phyloP scores from a whole-genome alignment of 23 tunicate species.

The Trididemnum clinides region DNA sequence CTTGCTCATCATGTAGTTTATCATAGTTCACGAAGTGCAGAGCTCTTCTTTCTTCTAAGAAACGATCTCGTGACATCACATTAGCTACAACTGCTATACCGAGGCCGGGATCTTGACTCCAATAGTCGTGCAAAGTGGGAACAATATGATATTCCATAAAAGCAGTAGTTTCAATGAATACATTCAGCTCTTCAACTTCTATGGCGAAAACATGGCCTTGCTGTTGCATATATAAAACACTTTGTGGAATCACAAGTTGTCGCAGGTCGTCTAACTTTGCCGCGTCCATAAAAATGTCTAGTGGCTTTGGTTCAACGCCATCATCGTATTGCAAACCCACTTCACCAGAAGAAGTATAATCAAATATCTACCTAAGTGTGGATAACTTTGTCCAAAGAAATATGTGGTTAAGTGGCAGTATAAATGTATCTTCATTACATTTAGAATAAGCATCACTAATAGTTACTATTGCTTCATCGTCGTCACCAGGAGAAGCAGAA shows the following conservation, averaged over 20 bases:
- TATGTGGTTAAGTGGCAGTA: too few relatives aligned
- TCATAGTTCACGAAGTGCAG: too few relatives aligned
- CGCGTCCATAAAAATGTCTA: not conserved
- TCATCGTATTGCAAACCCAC: not conserved
- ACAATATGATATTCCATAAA: too few relatives aligned
- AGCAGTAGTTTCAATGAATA: not conserved
- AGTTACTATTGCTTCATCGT: not conserved
- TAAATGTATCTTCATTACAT: too few relatives aligned
- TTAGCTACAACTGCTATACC: too few relatives aligned
- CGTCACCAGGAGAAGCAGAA: not conserved
- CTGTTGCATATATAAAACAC: conserved; percentile 4
- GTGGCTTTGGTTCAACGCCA: conserved; percentile 12
- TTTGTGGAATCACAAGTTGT: conserved; percentile 5
- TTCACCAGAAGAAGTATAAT: not conserved
- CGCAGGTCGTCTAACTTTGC: too few relatives aligned
- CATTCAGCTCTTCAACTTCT: not conserved
- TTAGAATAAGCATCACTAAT: too few relatives aligned
- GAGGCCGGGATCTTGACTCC: too few relatives aligned
- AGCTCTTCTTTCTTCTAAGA: too few relatives aligned
- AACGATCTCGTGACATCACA: too few relatives aligned
- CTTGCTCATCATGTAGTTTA: too few relatives aligned
- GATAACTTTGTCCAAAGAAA: conserved; percentile 7
- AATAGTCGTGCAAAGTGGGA: too few relatives aligned
- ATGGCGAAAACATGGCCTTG: not conserved
- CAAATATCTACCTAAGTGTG: not conserved